Conservation (phyloP, 1,140 invertebrate species). For the Drosophila yakuba region DNA sequence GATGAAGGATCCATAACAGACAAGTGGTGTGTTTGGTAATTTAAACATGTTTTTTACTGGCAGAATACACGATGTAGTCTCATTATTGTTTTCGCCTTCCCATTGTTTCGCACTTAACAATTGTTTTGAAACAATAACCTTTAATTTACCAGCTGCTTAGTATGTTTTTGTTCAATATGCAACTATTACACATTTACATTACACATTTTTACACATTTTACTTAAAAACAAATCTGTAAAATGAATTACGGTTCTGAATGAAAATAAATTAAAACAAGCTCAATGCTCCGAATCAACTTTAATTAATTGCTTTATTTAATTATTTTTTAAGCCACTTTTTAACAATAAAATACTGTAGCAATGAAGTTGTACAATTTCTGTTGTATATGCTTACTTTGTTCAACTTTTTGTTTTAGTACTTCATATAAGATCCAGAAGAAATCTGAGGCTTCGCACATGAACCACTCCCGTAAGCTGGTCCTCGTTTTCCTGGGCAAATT, state of each 20-base stretch:
- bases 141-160: slow-evolving; percentile 13
- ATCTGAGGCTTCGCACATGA: neutral
- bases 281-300: fast-evolving
- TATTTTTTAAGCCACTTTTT: neutral
- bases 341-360: too few species aligned
- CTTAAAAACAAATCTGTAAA: neutral
- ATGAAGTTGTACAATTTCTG: too few species aligned
- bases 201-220: neutral
- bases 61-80: slow-evolving; percentile 21
- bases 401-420: too few species aligned
- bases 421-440: neutral
- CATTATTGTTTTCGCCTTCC: slow-evolving; percentile 19
- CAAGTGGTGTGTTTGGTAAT: neutral
- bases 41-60: slow-evolving; percentile 20
- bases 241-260: neutral
- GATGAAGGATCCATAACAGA: slow-evolving; percentile 11
- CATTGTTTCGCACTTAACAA: slow-evolving; percentile 22
- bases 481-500: slow-evolving; percentile 1
- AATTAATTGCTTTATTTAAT: neutral
- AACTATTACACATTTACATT: neutral
- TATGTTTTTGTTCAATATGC: neutral
- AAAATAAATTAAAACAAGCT: neutral
- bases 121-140: slow-evolving; percentile 22
- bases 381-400: too few species aligned
- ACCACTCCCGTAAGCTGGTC: neutral